Evolutionary conservation across 2,888 invertebrate species (phyloP).

Genomic region (Diploptera punctata): DNA sequence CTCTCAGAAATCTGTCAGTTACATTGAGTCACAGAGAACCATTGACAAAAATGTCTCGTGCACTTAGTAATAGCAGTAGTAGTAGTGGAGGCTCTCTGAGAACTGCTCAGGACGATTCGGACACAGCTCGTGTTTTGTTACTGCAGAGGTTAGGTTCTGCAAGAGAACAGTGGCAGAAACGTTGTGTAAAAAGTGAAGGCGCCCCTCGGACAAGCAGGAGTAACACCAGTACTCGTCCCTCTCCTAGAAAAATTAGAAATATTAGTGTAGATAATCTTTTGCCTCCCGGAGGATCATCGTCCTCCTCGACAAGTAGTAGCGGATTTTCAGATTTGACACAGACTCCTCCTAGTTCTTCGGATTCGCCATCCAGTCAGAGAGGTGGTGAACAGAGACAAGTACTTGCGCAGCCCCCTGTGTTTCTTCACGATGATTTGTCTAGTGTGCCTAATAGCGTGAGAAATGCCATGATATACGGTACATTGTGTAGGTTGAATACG

Average conservation of each 20-base stretch:
- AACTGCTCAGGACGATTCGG: slow-evolving; percentile 45
- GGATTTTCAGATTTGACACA: slow-evolving; percentile 44
- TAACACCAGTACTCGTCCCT: neutral
- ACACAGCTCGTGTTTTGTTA: neutral
- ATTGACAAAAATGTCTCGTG: slow-evolving; percentile 53
- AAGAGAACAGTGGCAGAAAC: neutral
- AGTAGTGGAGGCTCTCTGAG: slow-evolving; percentile 51
- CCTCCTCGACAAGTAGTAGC: slow-evolving; percentile 43
- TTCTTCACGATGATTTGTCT: slow-evolving; percentile 52
- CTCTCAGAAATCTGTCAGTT: slow-evolving; percentile 54
- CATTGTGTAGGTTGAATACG: slow-evolving; percentile 48
- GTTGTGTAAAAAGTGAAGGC: neutral
- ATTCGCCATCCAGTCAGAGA: slow-evolving; percentile 22
- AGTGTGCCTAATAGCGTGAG: slow-evolving; percentile 53
- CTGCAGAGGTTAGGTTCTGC: slow-evolving; percentile 7
- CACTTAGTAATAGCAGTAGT: slow-evolving; percentile 52
- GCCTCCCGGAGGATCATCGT: slow-evolving; percentile 31
- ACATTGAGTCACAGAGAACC: slow-evolving; percentile 54
- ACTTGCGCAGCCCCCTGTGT: slow-evolving; percentile 46
- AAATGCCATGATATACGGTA: slow-evolving; percentile 56
- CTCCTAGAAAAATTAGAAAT: slow-evolving; percentile 1
- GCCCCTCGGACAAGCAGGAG: neutral
- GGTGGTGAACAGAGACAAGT: neutral
- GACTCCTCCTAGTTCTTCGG: slow-evolving; percentile 41
- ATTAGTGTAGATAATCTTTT: neutral